Percentiles rank a stretch among this genome's conserved stretches.
These are phyloP conservation scores for Tragulus kanchil DNA, from an alignment of 2,113 vertebrate genomes.

Conservation along the genomic window DNA sequence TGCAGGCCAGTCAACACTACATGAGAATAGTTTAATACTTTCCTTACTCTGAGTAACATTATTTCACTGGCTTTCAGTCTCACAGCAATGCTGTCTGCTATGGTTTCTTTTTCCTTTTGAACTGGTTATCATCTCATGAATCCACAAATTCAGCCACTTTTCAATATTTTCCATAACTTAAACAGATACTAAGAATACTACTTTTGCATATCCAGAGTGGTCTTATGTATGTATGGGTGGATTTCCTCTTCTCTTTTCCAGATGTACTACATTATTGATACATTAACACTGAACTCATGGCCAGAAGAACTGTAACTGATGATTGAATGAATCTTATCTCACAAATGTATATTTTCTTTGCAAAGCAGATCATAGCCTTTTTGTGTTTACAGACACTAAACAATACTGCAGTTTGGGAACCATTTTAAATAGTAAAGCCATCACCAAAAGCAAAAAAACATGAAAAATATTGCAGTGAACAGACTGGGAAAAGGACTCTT, in stretches of 20 bases:
- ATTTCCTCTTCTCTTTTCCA: neutral
- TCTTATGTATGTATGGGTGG: neutral
- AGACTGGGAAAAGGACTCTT: neutral
- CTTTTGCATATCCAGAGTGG: neutral
- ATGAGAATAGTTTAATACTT: neutral
- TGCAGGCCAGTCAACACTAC: neutral
- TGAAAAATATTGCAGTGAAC: neutral
- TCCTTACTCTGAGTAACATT: neutral
- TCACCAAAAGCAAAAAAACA: neutral
- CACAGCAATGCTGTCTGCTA: neutral
- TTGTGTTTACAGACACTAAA: neutral
- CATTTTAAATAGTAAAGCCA: neutral
- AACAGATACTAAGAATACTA: neutral
- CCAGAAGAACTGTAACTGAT: neutral
- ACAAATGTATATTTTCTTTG: neutral
- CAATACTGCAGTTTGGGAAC: neutral
- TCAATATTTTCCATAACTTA: neutral
- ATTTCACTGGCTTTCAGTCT: neutral
- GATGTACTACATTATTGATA: neutral
- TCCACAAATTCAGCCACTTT: neutral
- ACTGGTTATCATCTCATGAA: neutral
- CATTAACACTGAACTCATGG: neutral
- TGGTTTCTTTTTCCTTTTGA: neutral
- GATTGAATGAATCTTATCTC: slow-evolving; percentile 20
- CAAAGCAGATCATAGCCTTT: neutral